Base-by-base conservation (phyloP, 1,140 invertebrate species). In the Brachystomella parvula region DNA sequence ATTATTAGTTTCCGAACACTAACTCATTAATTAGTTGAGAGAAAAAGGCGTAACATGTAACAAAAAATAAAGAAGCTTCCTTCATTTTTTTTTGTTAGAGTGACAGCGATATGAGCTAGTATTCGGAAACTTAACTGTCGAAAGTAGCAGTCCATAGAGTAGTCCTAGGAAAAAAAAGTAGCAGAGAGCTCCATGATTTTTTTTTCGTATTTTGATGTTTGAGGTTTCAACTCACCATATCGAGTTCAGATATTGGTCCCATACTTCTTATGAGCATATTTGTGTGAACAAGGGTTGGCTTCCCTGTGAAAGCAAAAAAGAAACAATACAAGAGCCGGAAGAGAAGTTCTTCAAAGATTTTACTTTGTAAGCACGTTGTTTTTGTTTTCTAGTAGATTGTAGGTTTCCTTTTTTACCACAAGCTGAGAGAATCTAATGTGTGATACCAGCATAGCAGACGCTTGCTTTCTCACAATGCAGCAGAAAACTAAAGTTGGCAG, bases 131-230 rank as follows among this genome's bases (percentile, higher is more conserved):
- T 90, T 70, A 88, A 89, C 47, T 94, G 91, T 9, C 94, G 85
- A 76, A 97, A 96, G 76, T 97, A 97, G 77, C 93, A 95, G 75
- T 97, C 93, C 89, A 96, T 94, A 2, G 92, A 94, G 75, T 96
- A 98, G 76, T 92, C 90, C 92, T 94, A 26, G 2, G 47, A 33
- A 21, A 2, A 61, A 61, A n/a, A 57, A 61, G 39, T 1, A 30
- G 33, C 9, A 49, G 3, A 57, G 12, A 57, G 12, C 26, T 15
- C 26, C 53, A 57, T 57, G 12, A 12, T 17, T 57, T 24, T 28
- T 24, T 21, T 6, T 12, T 21, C 29, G 17, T 28, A 60, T 30
- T 28, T 60, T 19, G 15, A 28, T 3, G 30, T 60, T 19, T 15
- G 21, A 60, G 21, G 17, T 1, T 3, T 47, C 24, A 63, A 57